Conservation (phyloP, 2,113 vertebrate species). For the Macaca mulatta region DNA sequence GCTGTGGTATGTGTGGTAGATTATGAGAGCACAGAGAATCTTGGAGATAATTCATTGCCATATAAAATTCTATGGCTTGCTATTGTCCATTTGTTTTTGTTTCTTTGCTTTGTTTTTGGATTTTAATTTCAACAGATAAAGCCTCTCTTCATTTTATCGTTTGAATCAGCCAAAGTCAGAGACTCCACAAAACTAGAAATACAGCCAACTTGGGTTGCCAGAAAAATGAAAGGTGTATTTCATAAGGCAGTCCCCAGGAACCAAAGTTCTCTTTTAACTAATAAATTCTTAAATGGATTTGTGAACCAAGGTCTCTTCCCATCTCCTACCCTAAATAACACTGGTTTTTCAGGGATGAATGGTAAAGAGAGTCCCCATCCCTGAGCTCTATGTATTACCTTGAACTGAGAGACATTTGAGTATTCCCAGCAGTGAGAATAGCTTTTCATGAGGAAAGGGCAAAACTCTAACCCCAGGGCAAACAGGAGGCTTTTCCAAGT, state of each 20-base stretch:
- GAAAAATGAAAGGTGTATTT: constrained; percentile 51
- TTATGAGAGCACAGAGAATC: neutral
- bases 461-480: constrained; percentile 51
- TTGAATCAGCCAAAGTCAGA: neutral
- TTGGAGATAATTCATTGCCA: constrained; percentile 25
- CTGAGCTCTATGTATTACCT: neutral
- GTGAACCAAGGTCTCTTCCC: constrained; percentile 26
- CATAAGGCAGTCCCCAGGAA: constrained; percentile 31
- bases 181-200: neutral
- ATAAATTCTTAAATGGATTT: constrained; percentile 52
- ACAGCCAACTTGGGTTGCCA: neutral
- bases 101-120: neutral
- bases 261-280: constrained; percentile 62
- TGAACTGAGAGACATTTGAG: constrained; percentile 36
- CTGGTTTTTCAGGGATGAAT: constrained; percentile 50
- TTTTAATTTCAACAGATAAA: constrained; percentile 38
- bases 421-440: constrained; percentile 37
- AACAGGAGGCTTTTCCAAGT: constrained; percentile 46
- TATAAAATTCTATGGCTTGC: constrained; percentile 46
- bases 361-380: constrained; percentile 5
- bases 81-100: constrained; percentile 53
- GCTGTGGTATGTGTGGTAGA: neutral
- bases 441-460: constrained; percentile 54
- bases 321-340: neutral
- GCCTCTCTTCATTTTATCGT: neutral